Evolutionary conservation across 2,113 vertebrate species (phyloP).

Genomic region (Desmodus rotundus): DNA sequence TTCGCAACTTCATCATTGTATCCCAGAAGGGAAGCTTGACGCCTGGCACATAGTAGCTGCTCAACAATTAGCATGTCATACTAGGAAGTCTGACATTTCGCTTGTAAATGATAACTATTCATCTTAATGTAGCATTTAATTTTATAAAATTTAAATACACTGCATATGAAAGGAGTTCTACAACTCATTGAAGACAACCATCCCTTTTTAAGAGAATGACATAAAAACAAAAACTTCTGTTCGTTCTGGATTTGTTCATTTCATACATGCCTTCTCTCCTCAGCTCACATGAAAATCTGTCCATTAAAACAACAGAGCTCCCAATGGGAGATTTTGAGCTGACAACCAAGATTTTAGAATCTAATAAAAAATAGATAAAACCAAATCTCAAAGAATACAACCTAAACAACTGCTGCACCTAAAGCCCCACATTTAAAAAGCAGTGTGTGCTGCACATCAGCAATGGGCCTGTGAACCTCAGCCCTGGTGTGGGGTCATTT

Average conservation of each 20-base stretch:
- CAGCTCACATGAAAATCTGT: not conserved
- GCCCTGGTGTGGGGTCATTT: not conserved
- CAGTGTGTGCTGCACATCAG: not conserved
- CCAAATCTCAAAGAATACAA: not conserved
- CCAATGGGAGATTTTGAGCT: not conserved
- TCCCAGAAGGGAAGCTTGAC: not conserved
- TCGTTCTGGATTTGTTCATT: not conserved
- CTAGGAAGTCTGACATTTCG: not conserved
- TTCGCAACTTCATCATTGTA: not conserved
- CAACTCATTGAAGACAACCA: not conserved
- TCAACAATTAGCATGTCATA: not conserved
- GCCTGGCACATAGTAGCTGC: not conserved
- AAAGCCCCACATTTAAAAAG: not conserved
- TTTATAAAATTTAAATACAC: not conserved
- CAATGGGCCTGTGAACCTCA: fast-evolving
- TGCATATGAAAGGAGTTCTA: not conserved
- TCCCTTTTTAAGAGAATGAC: not conserved
- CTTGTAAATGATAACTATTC: not conserved
- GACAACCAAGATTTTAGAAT: constrained; percentile 23
- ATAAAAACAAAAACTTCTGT: not conserved
- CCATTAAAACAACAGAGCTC: not conserved
- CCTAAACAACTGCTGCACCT: not conserved
- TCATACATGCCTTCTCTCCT: not conserved
- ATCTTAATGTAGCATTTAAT: not conserved
- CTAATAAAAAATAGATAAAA: constrained; percentile 1